Percentiles rank a stretch among this genome's conserved stretches.
Evolutionary conservation across 2,113 vertebrate species (phyloP).

Genomic region (Lethenteron reissneri): DNA sequence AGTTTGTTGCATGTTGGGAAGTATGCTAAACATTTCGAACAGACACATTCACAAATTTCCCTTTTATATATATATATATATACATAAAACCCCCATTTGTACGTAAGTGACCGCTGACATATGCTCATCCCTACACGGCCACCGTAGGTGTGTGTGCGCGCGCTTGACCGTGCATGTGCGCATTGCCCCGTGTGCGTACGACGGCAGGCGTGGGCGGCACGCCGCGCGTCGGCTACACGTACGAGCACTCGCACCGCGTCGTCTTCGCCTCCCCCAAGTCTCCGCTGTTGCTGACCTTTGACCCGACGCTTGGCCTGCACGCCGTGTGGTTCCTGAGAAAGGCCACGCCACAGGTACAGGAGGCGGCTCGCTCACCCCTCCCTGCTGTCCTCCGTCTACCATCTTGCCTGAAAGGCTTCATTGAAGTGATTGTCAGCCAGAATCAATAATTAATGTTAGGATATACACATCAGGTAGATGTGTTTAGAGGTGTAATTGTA

Average conservation of each 20-base stretch:
- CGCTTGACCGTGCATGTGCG: not conserved
- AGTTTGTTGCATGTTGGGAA: no score
- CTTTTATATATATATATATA: not conserved
- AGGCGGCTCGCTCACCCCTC: no score
- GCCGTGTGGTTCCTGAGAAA: slow-evolving; percentile 60
- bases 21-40: not conserved
- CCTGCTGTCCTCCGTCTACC: no score
- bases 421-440: no score
- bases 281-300: slow-evolving; percentile 70
- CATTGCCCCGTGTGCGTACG: slow-evolving; percentile 9
- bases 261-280: slow-evolving; percentile 52
- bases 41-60: not conserved
- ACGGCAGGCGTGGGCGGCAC: slow-evolving; percentile 38
- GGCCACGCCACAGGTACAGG: slow-evolving; percentile 49
- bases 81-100: not conserved
- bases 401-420: no score
- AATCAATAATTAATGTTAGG: no score
- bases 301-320: slow-evolving; percentile 52
- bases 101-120: not conserved
- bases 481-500: no score
- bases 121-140: not conserved
- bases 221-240: slow-evolving; percentile 51
- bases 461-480: no score
- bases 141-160: not conserved
- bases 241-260: slow-evolving; percentile 49